Evolutionary conservation across 2,888 invertebrate genomes (phyloP).

Genomic region (Aplocera efformata): DNA sequence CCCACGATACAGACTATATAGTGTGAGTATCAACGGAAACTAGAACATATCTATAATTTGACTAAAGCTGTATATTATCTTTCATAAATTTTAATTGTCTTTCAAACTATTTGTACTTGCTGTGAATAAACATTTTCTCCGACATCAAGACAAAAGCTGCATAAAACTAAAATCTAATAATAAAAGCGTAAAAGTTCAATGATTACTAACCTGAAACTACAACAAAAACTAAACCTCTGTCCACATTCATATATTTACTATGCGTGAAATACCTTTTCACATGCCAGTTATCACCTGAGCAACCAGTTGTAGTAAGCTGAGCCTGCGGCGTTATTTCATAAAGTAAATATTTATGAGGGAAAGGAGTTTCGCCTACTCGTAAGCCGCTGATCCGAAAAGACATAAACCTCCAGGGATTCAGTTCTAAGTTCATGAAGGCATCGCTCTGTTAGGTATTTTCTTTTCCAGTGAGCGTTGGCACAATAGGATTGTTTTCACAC

Average conservation of each 20-base stretch:
- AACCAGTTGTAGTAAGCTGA: slow-evolving; percentile 62
- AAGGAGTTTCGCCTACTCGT: slow-evolving; percentile 69
- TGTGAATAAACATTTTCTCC: no score
- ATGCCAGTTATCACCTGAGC: slow-evolving; percentile 68
- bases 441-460: slow-evolving; percentile 55
- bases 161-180: no score
- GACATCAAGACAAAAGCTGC: no score
- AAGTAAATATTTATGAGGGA: slow-evolving; percentile 79
- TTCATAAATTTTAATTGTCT: no score
- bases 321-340: slow-evolving; percentile 74
- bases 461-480: slow-evolving; percentile 31
- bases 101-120: no score
- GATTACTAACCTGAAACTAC: neutral
- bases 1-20: no score
- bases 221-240: neutral
- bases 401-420: slow-evolving; percentile 76
- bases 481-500: slow-evolving; percentile 29
- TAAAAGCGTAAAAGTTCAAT: no score
- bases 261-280: slow-evolving; percentile 40
- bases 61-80: no score
- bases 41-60: no score
- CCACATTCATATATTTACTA: slow-evolving; percentile 7
- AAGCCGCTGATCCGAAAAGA: slow-evolving; percentile 77
- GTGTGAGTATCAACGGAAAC: no score
- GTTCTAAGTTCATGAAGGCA: slow-evolving; percentile 73